phyloP scores from a whole-genome alignment of 1,140 invertebrate species.

The Papilio dardanus region DNA sequence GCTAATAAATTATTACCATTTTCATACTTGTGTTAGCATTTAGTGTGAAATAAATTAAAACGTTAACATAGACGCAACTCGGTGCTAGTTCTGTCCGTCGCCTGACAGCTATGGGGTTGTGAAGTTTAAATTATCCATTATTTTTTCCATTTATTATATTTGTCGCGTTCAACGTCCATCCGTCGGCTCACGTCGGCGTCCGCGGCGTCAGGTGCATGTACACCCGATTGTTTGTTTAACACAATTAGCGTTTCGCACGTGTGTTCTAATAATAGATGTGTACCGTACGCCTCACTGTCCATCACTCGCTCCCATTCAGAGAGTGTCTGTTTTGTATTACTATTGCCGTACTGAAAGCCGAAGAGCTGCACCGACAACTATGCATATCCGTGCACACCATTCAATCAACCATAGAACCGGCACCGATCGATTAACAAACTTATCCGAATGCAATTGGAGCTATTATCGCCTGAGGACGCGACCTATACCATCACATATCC shows the following conservation, averaged over 20 bases:
- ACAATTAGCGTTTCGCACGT: slow-evolving; percentile 76
- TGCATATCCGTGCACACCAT: slow-evolving; percentile 38
- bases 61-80: neutral
- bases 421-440: slow-evolving; percentile 1
- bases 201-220: slow-evolving; percentile 59
- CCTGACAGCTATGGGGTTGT: neutral
- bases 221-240: slow-evolving; percentile 71
- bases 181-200: slow-evolving; percentile 6
- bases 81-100: neutral
- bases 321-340: slow-evolving; percentile 66
- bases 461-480: neutral
- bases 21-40: neutral
- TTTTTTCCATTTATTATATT: neutral
- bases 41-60: neutral
- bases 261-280: slow-evolving; percentile 67
- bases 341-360: slow-evolving; percentile 49
- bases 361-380: slow-evolving; percentile 42
- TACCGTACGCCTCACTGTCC: slow-evolving; percentile 66
- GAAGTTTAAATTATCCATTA: neutral
- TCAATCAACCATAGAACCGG: slow-evolving; percentile 5
- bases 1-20: no score
- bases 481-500: slow-evolving; percentile 10
- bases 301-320: slow-evolving; percentile 64
- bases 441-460: slow-evolving; percentile 13
- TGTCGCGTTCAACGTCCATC: neutral